These are phyloP conservation scores for Poeciliopsis prolifica DNA, from an alignment of 2,113 vertebrate genomes.

Conservation along the genomic window DNA sequence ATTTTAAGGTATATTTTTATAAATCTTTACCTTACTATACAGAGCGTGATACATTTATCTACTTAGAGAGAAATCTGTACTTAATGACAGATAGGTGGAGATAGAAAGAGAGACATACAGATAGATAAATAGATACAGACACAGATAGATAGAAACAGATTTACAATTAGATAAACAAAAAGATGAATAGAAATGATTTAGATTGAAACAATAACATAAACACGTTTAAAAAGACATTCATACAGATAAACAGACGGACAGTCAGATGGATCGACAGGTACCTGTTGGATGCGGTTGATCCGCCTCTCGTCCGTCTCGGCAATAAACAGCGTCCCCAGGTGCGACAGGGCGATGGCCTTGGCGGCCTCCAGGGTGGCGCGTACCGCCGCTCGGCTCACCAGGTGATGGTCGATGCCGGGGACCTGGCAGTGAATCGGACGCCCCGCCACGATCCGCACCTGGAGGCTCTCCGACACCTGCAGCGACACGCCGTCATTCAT, in stretches of 20 bases:
- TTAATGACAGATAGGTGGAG: too few relatives aligned
- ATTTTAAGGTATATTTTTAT: neutral
- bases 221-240: too few relatives aligned
- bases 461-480: slow-evolving; percentile 86
- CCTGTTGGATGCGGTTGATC: slow-evolving; percentile 96
- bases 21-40: too few relatives aligned
- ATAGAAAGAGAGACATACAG: too few relatives aligned
- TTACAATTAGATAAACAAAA: too few relatives aligned
- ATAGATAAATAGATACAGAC: too few relatives aligned
- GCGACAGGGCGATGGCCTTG: slow-evolving; percentile 92
- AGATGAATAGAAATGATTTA: too few relatives aligned
- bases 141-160: too few relatives aligned
- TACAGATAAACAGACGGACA: too few relatives aligned
- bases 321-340: slow-evolving; percentile 92
- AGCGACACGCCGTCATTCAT: neutral
- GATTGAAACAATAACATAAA: too few relatives aligned
- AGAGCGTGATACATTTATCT: too few relatives aligned
- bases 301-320: slow-evolving; percentile 96
- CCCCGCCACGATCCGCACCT: slow-evolving; percentile 93
- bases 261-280: slow-evolving; percentile 46
- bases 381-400: slow-evolving; percentile 91
- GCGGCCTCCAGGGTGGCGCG: slow-evolving; percentile 92
- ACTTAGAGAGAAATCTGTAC: too few relatives aligned
- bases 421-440: slow-evolving; percentile 98
- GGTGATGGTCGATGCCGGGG: slow-evolving; percentile 89